Percentiles rank a stretch among this genome's conserved stretches.
phyloP scores from a whole-genome alignment of 2,113 vertebrate species.

The Alces alces region DNA sequence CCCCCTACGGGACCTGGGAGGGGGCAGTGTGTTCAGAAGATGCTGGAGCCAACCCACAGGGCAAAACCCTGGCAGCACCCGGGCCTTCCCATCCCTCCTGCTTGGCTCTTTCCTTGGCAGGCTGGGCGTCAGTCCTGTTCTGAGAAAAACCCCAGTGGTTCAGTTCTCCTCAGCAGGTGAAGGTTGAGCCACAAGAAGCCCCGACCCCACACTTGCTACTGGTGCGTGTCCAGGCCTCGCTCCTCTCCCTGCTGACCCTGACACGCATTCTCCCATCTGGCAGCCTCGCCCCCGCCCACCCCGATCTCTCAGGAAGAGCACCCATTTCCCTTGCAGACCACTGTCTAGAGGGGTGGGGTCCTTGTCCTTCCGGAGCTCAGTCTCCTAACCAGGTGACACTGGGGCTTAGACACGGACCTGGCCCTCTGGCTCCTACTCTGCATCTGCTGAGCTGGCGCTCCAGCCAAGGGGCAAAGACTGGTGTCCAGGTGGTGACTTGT shows the following conservation, averaged over 20 bases:
- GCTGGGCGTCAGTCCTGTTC: neutral
- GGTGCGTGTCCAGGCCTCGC: neutral
- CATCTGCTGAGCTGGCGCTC: neutral
- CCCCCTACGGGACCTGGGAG: neutral
- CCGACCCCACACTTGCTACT: neutral
- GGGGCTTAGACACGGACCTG: neutral
- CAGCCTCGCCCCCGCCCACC: neutral
- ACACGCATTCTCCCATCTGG: neutral
- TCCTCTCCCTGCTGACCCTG: neutral
- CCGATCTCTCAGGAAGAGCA: neutral
- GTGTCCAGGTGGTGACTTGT: conserved; percentile 32
- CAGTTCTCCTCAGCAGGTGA: neutral
- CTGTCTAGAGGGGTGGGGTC: neutral
- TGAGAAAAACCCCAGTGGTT: neutral
- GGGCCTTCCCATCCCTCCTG: neutral
- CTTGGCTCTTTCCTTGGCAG: neutral
- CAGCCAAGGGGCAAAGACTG: conserved; percentile 3
- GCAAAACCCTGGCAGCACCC: neutral
- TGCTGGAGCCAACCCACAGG: neutral
- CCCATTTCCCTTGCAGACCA: neutral
- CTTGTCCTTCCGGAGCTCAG: neutral
- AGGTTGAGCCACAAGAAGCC: neutral
- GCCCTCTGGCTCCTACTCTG: neutral
- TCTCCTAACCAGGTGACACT: neutral
- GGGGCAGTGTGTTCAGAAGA: neutral